Base-by-base conservation (phyloP, 1,140 invertebrate genomes). In the Lepidotrigona ventralis region DNA sequence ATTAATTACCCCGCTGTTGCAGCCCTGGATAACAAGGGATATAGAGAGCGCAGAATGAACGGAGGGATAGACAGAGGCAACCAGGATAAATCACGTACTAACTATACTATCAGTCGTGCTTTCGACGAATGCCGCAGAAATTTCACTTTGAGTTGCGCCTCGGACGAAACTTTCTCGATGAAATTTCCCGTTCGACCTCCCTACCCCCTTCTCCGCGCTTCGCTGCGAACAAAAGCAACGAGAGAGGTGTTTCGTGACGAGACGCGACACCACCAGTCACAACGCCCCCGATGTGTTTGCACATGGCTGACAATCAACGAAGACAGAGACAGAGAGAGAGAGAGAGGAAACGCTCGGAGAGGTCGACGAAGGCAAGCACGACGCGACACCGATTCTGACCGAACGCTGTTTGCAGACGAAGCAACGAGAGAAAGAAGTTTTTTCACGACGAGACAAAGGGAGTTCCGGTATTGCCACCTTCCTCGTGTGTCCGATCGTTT, bases 1-100 rank as follows among this genome's bases (percentile, higher is more conserved):
- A 82, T 82, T 82, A 82, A 82, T 82, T 82, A 82, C 54, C 74
- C 39, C 54, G 74, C 74, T 29, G 53, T 63, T 82, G 54, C 81
- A 70, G 46, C 15, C 64, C 26, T 74, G 54, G 74, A 82, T 82
- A 82, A 82, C 81, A 82, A 82, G 66, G 46, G 74, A 82, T 82
- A 78, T 70, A 82, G 81, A 53, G 74, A 54, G 60, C 11, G 66
- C 53, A 21, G 51, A 23, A 51, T 21, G 58, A 56, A 21, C 29
- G 21, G 23, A 19, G 33, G 46, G 73, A 54, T 23, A 69, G 46
- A 46, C 17, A 73, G 53, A 29, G 14, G 26, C 51, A 46, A 8
- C 39, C 39, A 46, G 39, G 39, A 39, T 77, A 77, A 82, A 78
- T 82, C 81, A 82, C 81, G n/a, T 70, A 78, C 81, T 51, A 76